These are phyloP conservation scores for Cladopsammia gracilis DNA, from an alignment of 64 coral and sea anemone species.

Conservation along the genomic window DNA sequence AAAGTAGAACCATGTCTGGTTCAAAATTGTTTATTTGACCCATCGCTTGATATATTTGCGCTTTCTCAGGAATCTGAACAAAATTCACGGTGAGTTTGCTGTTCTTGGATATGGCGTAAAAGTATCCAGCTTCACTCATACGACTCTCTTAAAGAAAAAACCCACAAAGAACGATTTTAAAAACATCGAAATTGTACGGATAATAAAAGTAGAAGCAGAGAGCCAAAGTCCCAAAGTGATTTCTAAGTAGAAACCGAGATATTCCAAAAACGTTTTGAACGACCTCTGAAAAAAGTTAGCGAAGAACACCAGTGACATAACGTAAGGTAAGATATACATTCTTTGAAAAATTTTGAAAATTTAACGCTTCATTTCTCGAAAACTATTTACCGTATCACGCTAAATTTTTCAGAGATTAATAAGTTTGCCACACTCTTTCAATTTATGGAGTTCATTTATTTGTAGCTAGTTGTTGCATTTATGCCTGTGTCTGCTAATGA, in stretches of 20 bases:
- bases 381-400: no score
- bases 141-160: neutral
- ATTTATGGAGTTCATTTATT: no score
- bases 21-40: neutral
- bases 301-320: no score
- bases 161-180: neutral
- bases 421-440: no score
- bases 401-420: no score
- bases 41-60: neutral
- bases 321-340: no score
- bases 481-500: no score
- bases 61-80: neutral
- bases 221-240: neutral
- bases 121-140: slow-evolving; percentile 11
- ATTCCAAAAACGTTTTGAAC: neutral
- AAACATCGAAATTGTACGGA: neutral
- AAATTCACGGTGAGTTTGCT: neutral
- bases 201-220: neutral
- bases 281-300: no score
- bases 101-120: slow-evolving; percentile 3
- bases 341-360: no score
- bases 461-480: no score
- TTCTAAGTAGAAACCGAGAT: neutral
- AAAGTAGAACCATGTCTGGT: slow-evolving; percentile 2
- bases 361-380: no score